Evolutionary conservation across 2,888 invertebrate genomes (phyloP).

Genomic region (Drosophila prostipennis): DNA sequence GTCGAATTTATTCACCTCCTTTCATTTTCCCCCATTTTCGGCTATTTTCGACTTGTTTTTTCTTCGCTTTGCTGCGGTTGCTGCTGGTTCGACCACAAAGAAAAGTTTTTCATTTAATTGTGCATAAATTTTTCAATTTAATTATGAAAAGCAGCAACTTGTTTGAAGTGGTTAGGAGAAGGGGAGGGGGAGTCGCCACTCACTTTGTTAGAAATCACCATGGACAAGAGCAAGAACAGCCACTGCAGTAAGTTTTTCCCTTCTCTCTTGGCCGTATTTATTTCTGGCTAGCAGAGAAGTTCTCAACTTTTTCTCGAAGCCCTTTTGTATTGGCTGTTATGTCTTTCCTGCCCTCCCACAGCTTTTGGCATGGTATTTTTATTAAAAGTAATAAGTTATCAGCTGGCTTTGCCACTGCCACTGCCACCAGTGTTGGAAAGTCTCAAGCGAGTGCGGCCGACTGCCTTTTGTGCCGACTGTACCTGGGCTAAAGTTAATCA

Average conservation of each 20-base stretch:
- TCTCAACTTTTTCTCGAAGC: slow-evolving; percentile 28
- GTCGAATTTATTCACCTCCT: neutral
- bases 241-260: slow-evolving; percentile 24
- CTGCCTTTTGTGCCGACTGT: slow-evolving; percentile 12
- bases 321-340: slow-evolving; percentile 55
- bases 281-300: slow-evolving; percentile 15
- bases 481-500: slow-evolving; percentile 13
- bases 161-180: slow-evolving; percentile 68
- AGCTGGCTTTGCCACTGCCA: slow-evolving; percentile 11
- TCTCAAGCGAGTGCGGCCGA: neutral
- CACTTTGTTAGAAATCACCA: slow-evolving; percentile 57
- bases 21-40: neutral
- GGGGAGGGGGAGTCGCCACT: slow-evolving; percentile 24
- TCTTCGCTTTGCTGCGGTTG: slow-evolving; percentile 30
- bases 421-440: slow-evolving; percentile 14
- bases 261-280: slow-evolving; percentile 11
- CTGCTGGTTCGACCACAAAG: slow-evolving; percentile 57
- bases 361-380: slow-evolving; percentile 14
- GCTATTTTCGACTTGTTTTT: slow-evolving; percentile 36
- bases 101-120: slow-evolving; percentile 79
- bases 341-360: slow-evolving; percentile 27
- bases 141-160: slow-evolving; percentile 75
- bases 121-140: slow-evolving; percentile 79
- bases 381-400: slow-evolving; percentile 44
- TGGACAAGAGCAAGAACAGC: slow-evolving; percentile 36